Base-by-base conservation (phyloP, 2,113 vertebrate species). In the Neodontobutis hainanensis region DNA sequence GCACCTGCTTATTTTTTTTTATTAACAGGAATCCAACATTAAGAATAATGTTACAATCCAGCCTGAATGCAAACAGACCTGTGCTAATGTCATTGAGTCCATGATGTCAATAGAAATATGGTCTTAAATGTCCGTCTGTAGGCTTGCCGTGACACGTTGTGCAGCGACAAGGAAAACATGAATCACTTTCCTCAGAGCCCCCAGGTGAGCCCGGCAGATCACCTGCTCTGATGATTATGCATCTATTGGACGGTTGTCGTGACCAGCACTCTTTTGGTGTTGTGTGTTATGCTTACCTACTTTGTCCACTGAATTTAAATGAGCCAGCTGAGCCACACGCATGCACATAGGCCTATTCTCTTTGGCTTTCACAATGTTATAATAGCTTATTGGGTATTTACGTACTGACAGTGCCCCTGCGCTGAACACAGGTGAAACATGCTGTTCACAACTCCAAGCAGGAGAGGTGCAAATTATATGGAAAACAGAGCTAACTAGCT, bases 271-370 rank as follows among this genome's bases (percentile, higher is more conserved):
- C 35, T 9, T 62, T n/a, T 34, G 44, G 44, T 44, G 47, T 19
- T 15, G 36, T 49, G 42, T 35, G 8, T 66, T 34, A 46, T 8
- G 43, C 53, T 59, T 52, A 47, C 55, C 46, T n/a, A 55, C 19
- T 3, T 46, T 16, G 34, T 34, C 40, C 45, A 36, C 77, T 61
- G 73, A 43, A 70, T 81, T 35, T 72, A 49, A 78, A 84, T 68
- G 59, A 73, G 78, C 38, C 69, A 7, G 53, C 46, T 34, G 59
- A 66, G 44, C 0, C 50, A 11, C 38, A 40, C 8, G 36, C 0
- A 16, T 1, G 3, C 51, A n/a, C 11, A 6, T 57, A 6, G 15
- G 34, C 38, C 58, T 49, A 9, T 56, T 5, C 38, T 42, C 72
- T 49, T 11, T 56, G 5, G 35, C 35, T 75, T 67, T 70, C 19